Evolutionary conservation across 2,113 vertebrate genomes (phyloP).

Genomic region (Podarcis raffonei): DNA sequence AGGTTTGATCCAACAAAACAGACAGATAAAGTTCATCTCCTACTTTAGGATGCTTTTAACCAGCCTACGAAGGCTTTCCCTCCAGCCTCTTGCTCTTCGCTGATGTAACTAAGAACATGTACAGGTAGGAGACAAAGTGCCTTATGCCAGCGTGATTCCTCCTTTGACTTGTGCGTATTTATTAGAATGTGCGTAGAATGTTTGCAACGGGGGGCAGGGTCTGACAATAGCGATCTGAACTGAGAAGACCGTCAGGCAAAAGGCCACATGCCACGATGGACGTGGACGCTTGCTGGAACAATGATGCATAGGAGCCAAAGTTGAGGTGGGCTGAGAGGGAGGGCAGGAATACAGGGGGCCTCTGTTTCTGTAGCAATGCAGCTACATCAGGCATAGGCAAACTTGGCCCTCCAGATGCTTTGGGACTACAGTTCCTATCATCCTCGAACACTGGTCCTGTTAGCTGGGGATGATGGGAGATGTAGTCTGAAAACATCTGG

Average conservation of each 20-base stretch:
- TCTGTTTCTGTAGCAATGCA: neutral
- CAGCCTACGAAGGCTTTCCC: neutral
- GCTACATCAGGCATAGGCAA: too few relatives aligned
- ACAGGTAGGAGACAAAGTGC: neutral
- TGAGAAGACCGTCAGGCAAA: neutral
- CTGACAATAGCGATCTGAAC: neutral
- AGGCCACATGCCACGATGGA: neutral
- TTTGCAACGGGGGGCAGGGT: neutral
- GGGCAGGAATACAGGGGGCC: neutral
- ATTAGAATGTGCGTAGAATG: neutral
- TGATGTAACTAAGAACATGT: neutral
- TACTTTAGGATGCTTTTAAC: neutral
- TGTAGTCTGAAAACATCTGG: too few relatives aligned
- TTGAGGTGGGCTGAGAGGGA: neutral
- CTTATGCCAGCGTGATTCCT: neutral
- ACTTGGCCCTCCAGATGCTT: too few relatives aligned
- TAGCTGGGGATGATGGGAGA: too few relatives aligned
- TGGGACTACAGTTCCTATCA: too few relatives aligned
- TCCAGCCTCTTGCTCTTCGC: neutral
- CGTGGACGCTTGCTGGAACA: too few relatives aligned
- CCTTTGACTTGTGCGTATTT: neutral
- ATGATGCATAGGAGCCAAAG: too few relatives aligned
- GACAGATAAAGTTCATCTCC: neutral
- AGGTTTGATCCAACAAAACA: slow-evolving; percentile 30
- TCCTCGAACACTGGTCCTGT: too few relatives aligned